A percentile compares a stretch with the other conserved stretches of the same genome.
Evolutionary conservation across 2,888 invertebrate genomes (phyloP).

Genomic region (Cristatella mucedo): DNA sequence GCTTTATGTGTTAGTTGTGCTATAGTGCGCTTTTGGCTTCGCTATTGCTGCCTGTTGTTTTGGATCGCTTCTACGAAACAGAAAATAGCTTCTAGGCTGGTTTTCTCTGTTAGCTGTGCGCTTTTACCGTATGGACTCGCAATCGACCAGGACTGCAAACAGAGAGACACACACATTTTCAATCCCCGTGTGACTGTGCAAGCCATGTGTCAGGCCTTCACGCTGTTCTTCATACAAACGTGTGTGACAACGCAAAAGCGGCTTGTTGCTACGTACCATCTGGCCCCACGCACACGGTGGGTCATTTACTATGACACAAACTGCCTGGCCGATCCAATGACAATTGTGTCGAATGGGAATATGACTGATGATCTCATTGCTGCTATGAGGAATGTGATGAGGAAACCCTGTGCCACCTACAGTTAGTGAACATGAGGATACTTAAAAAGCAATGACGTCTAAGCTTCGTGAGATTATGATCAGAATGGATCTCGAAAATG

Average conservation of each 20-base stretch:
- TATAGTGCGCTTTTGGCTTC: too few relatives aligned
- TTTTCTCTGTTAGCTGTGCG: too few relatives aligned
- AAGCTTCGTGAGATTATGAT: slow-evolving; percentile 93
- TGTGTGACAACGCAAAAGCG: slow-evolving; percentile 56
- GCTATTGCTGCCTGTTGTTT: not conserved
- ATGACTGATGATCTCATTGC: slow-evolving; percentile 2
- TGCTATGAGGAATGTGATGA: too few relatives aligned
- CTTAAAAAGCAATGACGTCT: too few relatives aligned
- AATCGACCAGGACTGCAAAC: slow-evolving; percentile 77
- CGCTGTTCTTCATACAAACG: slow-evolving; percentile 82
- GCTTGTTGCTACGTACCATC: slow-evolving; percentile 75
- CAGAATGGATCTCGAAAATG: slow-evolving; percentile 91
- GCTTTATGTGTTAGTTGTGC: too few relatives aligned
- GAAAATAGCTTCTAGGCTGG: too few relatives aligned
- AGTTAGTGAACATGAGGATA: too few relatives aligned
- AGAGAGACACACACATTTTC: slow-evolving; percentile 80
- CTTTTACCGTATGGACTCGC: too few relatives aligned
- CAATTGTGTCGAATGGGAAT: slow-evolving; percentile 85
- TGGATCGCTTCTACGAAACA: too few relatives aligned
- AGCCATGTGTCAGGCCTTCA: slow-evolving; percentile 97
- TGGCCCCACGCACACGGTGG: slow-evolving; percentile 77
- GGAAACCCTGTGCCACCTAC: too few relatives aligned
- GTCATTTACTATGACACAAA: slow-evolving; percentile 74
- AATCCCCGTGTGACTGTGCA: slow-evolving; percentile 98
- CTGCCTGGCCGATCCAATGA: too few relatives aligned